phyloP scores from a whole-genome alignment of 2,797 vertebrate species.

The Lacerta viridis region DNA sequence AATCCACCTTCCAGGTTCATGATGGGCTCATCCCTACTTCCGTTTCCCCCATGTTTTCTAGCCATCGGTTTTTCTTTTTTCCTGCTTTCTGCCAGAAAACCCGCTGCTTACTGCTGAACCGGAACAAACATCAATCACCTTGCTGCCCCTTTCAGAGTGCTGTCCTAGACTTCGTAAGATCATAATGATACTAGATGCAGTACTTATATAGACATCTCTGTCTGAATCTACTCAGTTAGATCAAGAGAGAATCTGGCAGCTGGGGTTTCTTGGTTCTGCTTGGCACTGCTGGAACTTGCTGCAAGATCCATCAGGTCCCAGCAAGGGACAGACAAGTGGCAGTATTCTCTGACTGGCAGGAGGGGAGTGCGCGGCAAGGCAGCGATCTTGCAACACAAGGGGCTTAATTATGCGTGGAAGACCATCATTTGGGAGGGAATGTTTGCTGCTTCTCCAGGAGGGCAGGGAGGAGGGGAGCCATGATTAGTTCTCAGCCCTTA shows the following conservation, averaged over 20 bases:
- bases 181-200: not conserved
- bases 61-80: too few relatives aligned
- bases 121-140: too few relatives aligned
- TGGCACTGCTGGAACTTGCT: not conserved
- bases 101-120: too few relatives aligned
- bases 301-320: not conserved
- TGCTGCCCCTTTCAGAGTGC: not conserved
- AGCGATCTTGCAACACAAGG: not conserved
- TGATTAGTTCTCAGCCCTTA: constrained; percentile 5
- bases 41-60: too few relatives aligned
- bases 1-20: not conserved
- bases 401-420: not conserved
- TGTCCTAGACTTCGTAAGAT: too few relatives aligned
- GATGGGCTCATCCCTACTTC: too few relatives aligned
- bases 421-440: constrained; percentile 10
- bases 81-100: too few relatives aligned
- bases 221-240: not conserved
- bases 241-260: not conserved
- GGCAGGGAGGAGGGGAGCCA: not conserved
- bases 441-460: not conserved
- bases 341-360: not conserved
- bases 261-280: not conserved
- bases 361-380: not conserved
- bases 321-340: not conserved
- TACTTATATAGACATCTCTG: not conserved